Evolutionary conservation across 2,888 invertebrate genomes (phyloP).

Genomic region (Scelioninae gen. 2): DNA sequence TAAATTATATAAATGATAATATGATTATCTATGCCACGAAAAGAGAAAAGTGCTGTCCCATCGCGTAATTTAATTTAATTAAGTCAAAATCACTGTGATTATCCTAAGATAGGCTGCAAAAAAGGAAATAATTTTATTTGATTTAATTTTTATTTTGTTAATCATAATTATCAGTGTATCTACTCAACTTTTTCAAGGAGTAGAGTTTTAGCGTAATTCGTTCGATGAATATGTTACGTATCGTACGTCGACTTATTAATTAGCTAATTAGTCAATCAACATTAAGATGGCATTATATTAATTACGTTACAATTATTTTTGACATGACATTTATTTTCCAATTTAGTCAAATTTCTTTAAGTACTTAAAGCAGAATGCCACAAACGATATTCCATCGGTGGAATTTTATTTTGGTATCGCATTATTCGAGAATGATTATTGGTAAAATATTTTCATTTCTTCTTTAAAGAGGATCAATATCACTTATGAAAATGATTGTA

Average conservation of each 20-base stretch:
- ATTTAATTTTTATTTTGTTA: no score
- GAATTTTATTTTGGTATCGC: slow-evolving; percentile 11
- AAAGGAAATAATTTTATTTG: slow-evolving; percentile 1
- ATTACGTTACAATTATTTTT: no score
- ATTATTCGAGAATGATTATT: slow-evolving; percentile 4
- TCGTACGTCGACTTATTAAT: no score
- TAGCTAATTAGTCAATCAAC: no score
- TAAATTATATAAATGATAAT: not conserved
- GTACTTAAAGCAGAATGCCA: slow-evolving; percentile 9
- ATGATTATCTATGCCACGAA: slow-evolving; percentile 6
- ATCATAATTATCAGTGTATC: slow-evolving; percentile 6
- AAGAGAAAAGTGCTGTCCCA: not conserved
- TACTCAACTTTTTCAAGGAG: slow-evolving; percentile 6
- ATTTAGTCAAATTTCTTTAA: no score
- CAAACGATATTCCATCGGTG: slow-evolving; percentile 14
- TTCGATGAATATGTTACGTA: not conserved
- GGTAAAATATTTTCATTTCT: slow-evolving; percentile 20
- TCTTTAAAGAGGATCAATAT: slow-evolving; percentile 9
- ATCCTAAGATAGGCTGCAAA: no score
- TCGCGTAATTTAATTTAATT: slow-evolving; percentile 6
- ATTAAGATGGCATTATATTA: no score
- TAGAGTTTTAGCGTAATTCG: not conserved
- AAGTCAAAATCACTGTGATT: slow-evolving; percentile 1
- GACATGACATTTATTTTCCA: no score
- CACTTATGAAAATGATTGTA: slow-evolving; percentile 4